Evolutionary conservation across 2,797 vertebrate genomes (phyloP), one percentile per base, ranked within the genome.

Genomic region (Darevskia mixta): DNA sequence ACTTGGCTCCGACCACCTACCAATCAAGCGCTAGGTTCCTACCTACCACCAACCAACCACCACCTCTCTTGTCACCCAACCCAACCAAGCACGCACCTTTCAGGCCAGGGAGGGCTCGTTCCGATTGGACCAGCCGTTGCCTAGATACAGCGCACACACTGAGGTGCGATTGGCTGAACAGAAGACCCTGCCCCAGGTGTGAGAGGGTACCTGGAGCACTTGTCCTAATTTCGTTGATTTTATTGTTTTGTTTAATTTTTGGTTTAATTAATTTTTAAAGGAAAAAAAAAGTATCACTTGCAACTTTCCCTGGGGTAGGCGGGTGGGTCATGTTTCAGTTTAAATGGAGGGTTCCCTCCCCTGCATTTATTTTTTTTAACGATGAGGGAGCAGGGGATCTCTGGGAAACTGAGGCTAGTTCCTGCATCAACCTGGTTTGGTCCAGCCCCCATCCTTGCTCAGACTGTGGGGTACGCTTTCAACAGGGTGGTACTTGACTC

Each of bases 91-190:
- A 97, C 96, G 97, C 92, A 96, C 97, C 94, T 95, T 95, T 95
- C 95, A 95, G 95, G 94, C 86, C 95, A 95, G 95, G 95, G 94
- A 96, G 95, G 95, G 97, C 97, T 97, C 97, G 96, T 97, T 97
- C 98, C 98, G 98, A 98, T 98, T 98, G 98, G 98, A 98, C 97
- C 98, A 97, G 95, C 98, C 98, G 98, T 98, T 98, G 98, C 98
- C 98, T 98, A 98, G 98, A 98, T 98, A 98, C 98, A 98, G 98
- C 98, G 97, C 98, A 98, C 98, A 97, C 97, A 97, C 96, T 98
- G 98, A 98, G 97, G 97, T 98, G 98, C 97, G 97, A 98, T 97
- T 98, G 98, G 98, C 97, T 98, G 98, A 98, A 98, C 98, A 98
- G 98, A 98, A 98, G 98, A 98, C 98, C 98, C 97, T 94, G 95